Percentiles rank a stretch among this genome's conserved stretches.
Evolutionary conservation across 1,140 invertebrate species (phyloP).

Genomic region (Orchesella cincta): DNA sequence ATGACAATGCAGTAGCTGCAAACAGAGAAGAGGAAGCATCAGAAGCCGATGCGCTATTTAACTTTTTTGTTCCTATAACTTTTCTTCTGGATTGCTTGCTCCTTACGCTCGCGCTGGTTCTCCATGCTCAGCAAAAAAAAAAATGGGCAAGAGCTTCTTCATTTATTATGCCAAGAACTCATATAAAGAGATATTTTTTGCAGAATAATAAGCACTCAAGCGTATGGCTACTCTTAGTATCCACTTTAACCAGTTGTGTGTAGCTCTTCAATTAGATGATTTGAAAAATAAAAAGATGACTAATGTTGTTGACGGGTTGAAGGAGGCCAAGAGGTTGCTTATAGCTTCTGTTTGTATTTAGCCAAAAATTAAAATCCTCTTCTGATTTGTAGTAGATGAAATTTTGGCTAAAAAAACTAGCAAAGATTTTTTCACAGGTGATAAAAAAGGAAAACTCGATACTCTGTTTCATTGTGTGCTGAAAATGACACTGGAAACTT

Average conservation of each 20-base stretch:
- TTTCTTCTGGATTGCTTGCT: neutral
- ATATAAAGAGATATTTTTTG: conserved; percentile 1
- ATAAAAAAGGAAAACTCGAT: no score
- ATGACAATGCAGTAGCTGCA: conserved; percentile 25
- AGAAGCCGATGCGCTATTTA: neutral
- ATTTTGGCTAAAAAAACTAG: no score
- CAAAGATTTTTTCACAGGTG: no score
- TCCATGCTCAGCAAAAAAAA: no score
- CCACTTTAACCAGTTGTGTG: no score
- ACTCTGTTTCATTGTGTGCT: neutral
- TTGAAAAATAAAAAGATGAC: neutral
- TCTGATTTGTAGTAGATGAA: no score
- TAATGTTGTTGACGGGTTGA: neutral
- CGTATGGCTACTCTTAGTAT: neutral
- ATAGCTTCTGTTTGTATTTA: neutral
- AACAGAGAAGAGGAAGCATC: neutral
- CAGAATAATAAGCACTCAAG: conserved; percentile 3
- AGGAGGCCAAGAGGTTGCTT: neutral
- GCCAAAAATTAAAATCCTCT: no score
- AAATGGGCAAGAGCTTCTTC: neutral
- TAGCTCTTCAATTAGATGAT: neutral
- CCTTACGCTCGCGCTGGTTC: no score
- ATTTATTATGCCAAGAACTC: neutral
- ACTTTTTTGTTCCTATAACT: neutral
- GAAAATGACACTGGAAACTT: neutral